phyloP scores from a whole-genome alignment of 2,888 invertebrate genomes.

The Drosophila falleni region DNA sequence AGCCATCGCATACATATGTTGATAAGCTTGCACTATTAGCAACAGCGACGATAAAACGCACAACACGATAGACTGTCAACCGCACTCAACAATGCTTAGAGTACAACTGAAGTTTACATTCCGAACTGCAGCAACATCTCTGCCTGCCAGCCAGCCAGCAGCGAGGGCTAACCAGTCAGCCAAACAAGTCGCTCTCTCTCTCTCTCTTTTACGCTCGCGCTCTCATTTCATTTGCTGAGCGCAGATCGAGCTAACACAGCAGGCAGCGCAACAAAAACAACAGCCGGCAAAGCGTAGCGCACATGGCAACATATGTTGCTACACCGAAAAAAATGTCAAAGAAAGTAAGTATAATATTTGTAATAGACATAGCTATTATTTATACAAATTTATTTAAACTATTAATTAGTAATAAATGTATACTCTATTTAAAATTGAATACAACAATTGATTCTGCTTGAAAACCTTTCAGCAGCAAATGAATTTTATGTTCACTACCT shows the following conservation, averaged over 20 bases:
- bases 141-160: slow-evolving; percentile 15
- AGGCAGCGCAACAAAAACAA: slow-evolving; percentile 34
- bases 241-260: slow-evolving; percentile 50
- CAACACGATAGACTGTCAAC: slow-evolving; percentile 36
- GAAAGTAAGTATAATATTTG: neutral
- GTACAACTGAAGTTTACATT: slow-evolving; percentile 43
- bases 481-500: slow-evolving; percentile 4
- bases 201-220: slow-evolving; percentile 12
- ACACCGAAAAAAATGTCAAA: neutral
- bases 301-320: slow-evolving; percentile 51
- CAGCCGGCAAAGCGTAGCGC: slow-evolving; percentile 32
- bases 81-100: slow-evolving; percentile 53
- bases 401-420: neutral
- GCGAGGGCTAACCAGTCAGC: slow-evolving; percentile 65
- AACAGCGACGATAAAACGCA: neutral
- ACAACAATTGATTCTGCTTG: neutral
- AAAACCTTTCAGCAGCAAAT: neutral
- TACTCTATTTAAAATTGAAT: neutral
- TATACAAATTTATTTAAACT: neutral
- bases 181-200: slow-evolving; percentile 17
- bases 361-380: too few species aligned
- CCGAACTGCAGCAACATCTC: slow-evolving; percentile 42
- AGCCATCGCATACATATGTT: slow-evolving; percentile 1
- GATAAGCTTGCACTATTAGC: slow-evolving; percentile 35
- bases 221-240: slow-evolving; percentile 17